Conservation (phyloP, 2,113 vertebrate species). For the Plotosus lineatus region DNA sequence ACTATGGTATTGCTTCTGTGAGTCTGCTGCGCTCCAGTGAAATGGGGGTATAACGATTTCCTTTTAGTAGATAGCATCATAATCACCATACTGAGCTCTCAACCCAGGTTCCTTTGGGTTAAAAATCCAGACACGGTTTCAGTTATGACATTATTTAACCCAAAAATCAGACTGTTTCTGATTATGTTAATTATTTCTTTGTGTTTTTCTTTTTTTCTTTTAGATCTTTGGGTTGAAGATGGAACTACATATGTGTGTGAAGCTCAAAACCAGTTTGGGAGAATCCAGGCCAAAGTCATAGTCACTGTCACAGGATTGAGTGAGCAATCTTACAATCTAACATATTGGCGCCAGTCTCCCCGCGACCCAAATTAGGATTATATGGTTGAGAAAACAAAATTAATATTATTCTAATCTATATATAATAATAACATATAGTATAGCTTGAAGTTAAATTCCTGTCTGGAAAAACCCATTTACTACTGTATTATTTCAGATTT, state of each 20-base stretch:
- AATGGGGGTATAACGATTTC: no score
- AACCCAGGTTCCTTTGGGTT: neutral
- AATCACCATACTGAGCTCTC: no score
- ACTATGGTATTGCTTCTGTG: no score
- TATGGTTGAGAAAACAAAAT: no score
- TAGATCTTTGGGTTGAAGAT: slow-evolving; percentile 91
- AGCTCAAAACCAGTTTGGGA: slow-evolving; percentile 93
- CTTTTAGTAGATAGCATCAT: no score
- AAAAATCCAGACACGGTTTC: neutral
- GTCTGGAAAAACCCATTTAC: slow-evolving; percentile 1
- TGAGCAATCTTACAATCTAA: slow-evolving; percentile 61
- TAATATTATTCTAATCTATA: no score
- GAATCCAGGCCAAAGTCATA: slow-evolving; percentile 76
- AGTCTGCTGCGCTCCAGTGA: no score
- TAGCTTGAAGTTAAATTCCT: neutral
- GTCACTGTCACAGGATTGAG: slow-evolving; percentile 91
- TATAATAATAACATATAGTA: no score
- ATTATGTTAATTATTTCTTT: no score
- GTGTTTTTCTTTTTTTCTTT: slow-evolving; percentile 25
- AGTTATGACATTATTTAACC: neutral
- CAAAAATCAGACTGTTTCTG: neutral
- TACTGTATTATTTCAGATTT: neutral
- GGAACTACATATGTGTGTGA: slow-evolving; percentile 88
- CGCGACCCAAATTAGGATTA: no score
- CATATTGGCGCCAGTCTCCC: neutral